Evolutionary conservation across 2,888 invertebrate genomes (phyloP), one percentile per base, ranked within the genome.

Genomic region (Crocallis elinguaria): DNA sequence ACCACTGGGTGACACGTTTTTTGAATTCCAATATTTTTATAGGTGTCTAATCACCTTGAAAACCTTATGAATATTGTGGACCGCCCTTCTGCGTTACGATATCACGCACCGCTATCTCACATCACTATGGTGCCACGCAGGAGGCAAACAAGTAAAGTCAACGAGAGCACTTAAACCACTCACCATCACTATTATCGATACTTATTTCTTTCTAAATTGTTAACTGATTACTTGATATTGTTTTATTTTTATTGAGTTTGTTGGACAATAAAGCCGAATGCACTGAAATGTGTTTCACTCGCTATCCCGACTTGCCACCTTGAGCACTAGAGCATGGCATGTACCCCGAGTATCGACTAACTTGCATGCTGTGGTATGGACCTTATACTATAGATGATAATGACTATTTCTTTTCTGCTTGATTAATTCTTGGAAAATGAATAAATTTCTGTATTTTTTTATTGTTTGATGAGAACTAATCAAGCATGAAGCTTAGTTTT

Each of bases 281-380:
- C 90, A 91, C 89, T 75, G 80, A 91, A 89, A 78, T 87, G 90
- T 90, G 90, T 91, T 91, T 91, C 90, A 91, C 90, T 91, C 82
- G 87, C 85, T 77, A 76, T 81, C 86, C 90, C 74, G 66, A 78
- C 69, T 75, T 72, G 76, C 76, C 75, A 81, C 83, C 86, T 77
- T 71, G 65, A 71, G 88, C 88, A 88, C 87, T 74, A 72, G 71
- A 81, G 88, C 89, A 89, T 89, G 88, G 88, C 88, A 88, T 89
- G 89, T 67, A 66, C 73, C 75, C 72, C 66, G 63, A 69, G 74
- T 52, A 72, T 73, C 67, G 68, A 77, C 72, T 87, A 81, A 87
- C 81, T 71, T 84, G 89, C 89, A 89, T 90, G 88, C 65, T 67
- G 63, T 73, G 64, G 71, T 67, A 57, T 55, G 9, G 60, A 62